Conservation (phyloP, 1,140 invertebrate genomes). For the Akabosia matsudoensis region DNA sequence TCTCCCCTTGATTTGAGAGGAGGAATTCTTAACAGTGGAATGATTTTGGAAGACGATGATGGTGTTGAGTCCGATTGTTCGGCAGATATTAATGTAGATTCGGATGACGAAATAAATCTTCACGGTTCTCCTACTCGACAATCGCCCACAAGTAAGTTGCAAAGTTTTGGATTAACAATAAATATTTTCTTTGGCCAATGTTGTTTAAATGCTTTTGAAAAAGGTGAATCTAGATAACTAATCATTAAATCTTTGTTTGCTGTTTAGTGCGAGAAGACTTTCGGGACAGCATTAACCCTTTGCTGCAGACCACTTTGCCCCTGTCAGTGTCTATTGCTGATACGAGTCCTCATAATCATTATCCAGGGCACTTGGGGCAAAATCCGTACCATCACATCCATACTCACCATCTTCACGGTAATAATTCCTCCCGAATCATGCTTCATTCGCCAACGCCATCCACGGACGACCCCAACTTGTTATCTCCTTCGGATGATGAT, state of each 20-base stretch:
- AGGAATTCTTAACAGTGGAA: conserved; percentile 19
- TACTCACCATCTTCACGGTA: conserved; percentile 16
- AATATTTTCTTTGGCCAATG: background rate
- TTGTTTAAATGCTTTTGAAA: background rate
- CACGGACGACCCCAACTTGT: background rate
- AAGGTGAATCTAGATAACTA: too few relatives aligned
- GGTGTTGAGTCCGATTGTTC: conserved; percentile 40
- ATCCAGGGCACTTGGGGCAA: background rate
- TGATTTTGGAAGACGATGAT: conserved; percentile 10
- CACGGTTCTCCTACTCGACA: conserved; percentile 35
- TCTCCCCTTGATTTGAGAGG: conserved; percentile 42
- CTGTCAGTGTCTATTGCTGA: background rate
- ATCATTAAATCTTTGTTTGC: too few relatives aligned
- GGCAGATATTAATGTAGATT: conserved; percentile 48
- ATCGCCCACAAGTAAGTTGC: conserved; percentile 22
- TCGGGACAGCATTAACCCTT: background rate
- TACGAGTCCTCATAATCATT: background rate
- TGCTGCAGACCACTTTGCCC: conserved; percentile 6
- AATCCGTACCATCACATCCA: background rate
- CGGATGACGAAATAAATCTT: conserved; percentile 46
- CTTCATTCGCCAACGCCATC: conserved; percentile 24
- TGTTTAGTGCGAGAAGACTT: background rate
- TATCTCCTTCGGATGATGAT: conserved; percentile 7
- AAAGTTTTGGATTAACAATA: background rate
- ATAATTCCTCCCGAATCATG: conserved; percentile 17